Evolutionary conservation across 2,113 vertebrate genomes (phyloP).

Genomic region (Notiomystis cincta): DNA sequence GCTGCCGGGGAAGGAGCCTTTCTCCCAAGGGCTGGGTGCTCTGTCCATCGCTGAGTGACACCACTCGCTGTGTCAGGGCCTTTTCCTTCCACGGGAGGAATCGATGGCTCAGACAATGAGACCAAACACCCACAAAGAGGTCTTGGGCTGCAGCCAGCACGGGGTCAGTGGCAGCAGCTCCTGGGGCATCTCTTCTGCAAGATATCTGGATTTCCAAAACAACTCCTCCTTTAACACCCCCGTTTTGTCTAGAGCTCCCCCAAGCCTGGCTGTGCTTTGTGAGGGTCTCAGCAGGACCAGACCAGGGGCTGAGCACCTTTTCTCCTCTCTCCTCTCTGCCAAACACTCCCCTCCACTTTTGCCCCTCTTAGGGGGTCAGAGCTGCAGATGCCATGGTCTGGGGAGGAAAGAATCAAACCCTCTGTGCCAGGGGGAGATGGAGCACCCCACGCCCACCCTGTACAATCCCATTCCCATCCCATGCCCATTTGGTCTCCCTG

Average conservation of each 20-base stretch:
- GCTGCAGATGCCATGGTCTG: accelerated
- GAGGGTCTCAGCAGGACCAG: background rate
- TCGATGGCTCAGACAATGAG: background rate
- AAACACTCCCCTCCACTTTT: background rate
- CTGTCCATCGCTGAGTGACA: background rate
- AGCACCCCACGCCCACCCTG: background rate
- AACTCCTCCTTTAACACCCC: accelerated
- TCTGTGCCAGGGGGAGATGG: background rate
- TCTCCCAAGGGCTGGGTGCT: background rate
- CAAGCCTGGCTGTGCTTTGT: background rate
- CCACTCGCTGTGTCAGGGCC: accelerated
- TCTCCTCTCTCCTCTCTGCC: background rate
- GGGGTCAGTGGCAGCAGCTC: background rate
- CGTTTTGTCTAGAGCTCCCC: background rate
- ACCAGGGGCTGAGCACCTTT: background rate
- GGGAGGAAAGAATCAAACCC: background rate
- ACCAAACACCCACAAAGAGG: background rate
- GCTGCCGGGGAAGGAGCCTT: background rate
- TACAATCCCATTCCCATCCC: background rate
- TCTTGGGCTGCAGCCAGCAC: background rate
- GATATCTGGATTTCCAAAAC: background rate
- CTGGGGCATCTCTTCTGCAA: background rate
- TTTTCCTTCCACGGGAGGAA: background rate
- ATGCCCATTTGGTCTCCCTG: background rate
- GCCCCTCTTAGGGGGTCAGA: accelerated